Base-by-base conservation (phyloP, 2,888 invertebrate genomes). In the Pollenia angustigena region DNA sequence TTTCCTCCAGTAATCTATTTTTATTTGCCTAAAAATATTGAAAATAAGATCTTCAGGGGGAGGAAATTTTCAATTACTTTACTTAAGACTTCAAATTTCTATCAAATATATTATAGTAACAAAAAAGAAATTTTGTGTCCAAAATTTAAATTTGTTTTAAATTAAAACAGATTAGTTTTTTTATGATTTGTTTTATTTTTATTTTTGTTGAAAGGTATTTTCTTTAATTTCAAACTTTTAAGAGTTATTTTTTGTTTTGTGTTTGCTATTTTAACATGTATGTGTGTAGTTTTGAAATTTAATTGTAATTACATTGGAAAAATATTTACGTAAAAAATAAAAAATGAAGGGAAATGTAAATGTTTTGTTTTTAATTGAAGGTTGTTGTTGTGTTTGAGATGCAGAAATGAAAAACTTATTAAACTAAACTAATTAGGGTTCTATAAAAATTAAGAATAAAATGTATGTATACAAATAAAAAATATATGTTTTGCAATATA, bases 371-470 rank as follows among this genome's bases (percentile, higher is more conserved):
- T 58, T 12, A 8, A 58, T 18, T 18, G n/a, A 18, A 8, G 42
- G 56, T 68, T 76, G 9, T 68, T 76, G 9, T 11, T 58, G 32
- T 76, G 18, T 79, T 69, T 48, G 44, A 81, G 18, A 76, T 75
- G 52, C 74, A 80, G n/a, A 72, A 68, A 74, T 74, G 48, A 74
- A 18, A 74, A 64, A 66, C 56, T 66, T 81, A 68, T 58, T 42
- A 7, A 71, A 14, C 23, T 71, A 58, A 76, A 62, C 7, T 75
- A 71, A 48, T 16, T 9, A 60, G 23, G 48, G 18, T 64, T 72
- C 72, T 72, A 64, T 46, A 56, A 72, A 62, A 71, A 32, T 16
- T 71, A 62, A 62, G 7, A 69, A 62, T 75, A 68, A 68, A 75
- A 58, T 58, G 66, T 69, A 58, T 58, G 66, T 69, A 60, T 62